Evolutionary conservation across 2,888 invertebrate genomes (phyloP), one percentile per base, ranked within the genome.

Genomic region (Ditula angustiorana): DNA sequence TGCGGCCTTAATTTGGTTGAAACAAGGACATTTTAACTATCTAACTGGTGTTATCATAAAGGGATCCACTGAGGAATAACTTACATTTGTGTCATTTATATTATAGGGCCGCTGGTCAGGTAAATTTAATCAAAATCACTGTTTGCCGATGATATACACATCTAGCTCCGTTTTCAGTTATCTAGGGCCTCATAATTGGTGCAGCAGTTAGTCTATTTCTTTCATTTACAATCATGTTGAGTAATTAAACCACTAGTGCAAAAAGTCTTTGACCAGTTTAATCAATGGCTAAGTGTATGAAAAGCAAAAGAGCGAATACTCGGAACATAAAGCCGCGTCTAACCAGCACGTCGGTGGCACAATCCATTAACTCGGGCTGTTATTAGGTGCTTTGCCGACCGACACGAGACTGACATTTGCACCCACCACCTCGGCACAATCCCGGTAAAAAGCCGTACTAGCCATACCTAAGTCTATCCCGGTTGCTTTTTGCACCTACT

Each of bases 331-430:
- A 64, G 59, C 64, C 55, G 61, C 35, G 61, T 53, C 59, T 62
- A 66, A 63, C 67, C 56, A 61, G 70, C 69, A 71, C 74, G 73
- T 74, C 77, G 75, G 63, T 13, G 75, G 79, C 77, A 80, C 82
- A 85, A 86, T 86, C 84, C 85, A 85, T 86, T 85, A 86, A 83
- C 79, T 72, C 70, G 65, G 73, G 71, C 76, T 76, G 78, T 80
- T 82, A 82, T 80, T 83, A 65, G 65, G 65, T 59, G 65, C 79
- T 79, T 76, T 75, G 75, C 76, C 72, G 74, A 73, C 73, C 70
- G 75, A 74, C 75, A 78, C 75, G 75, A 74, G 73, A 76, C 81
- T 82, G 83, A 77, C 82, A 77, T 79, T 78, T 82, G 80, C 81
- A 74, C 78, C 73, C 72, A 69, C 65, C 72, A 71, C 67, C 69